Base-by-base conservation (phyloP, 2,888 invertebrate species). In the Lochmaea capreae region DNA sequence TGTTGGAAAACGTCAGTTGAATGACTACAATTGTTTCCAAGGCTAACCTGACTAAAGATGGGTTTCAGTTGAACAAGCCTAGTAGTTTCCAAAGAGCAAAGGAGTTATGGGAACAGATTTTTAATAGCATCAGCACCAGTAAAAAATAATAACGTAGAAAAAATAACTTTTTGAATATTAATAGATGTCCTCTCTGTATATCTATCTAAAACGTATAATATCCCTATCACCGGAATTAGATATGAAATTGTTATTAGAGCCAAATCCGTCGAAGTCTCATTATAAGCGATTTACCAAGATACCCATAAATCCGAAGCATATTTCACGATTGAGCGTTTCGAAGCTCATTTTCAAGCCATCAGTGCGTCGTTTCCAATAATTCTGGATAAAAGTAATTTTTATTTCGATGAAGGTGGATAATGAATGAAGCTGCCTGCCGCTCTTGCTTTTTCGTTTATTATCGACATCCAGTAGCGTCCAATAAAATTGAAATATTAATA, bases 281-380 rank as follows among this genome's bases (percentile, higher is more conserved):
- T 69, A 69, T 69, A 69, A 63, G 52, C 69, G 62, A 69, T 69
- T 69, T 62, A 63, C 63, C 69, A 69, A 69, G 62, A 69, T 69
- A 69, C 62, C 69, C 69, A 69, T 69, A 69, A 69, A 69, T 69
- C 54, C 62, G 68, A 39, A 54, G 61, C 69, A 69, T 54, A 69
- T 69, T 69, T 69, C 69, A 69, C 69, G 69, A 69, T 39, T 54
- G 63, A 69, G 62, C 54, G 69, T 62, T 69, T 63, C 54, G 14
- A 16, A 54, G 57, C 42, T 57, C 18, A 18, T 49, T 59, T 68
- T 46, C 65, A 18, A 63, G 16, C 69, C 39, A 16, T 39, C 39
- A 9, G 16, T 69, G 62, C 62, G 16, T 69, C 69, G 62, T 63
- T 63, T 69, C 69, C 62, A 69, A 69, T 69, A 52, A 69, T 69